phyloP scores from a whole-genome alignment of 2,797 vertebrate genomes.

The Lepilemur septentrionalis region DNA sequence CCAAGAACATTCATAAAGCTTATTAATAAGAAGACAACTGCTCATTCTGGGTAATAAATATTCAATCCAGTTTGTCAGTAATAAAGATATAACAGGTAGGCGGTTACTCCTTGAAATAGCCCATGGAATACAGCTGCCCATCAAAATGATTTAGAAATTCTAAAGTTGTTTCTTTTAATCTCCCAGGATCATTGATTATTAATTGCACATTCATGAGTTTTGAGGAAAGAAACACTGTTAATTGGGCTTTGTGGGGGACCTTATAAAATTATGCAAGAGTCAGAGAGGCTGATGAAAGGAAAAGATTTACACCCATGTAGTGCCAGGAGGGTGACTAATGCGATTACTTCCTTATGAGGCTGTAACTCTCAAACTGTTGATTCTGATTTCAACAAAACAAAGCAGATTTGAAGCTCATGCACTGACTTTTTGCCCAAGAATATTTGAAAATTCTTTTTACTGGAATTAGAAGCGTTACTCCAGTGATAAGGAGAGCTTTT shows the following conservation, averaged over 20 bases:
- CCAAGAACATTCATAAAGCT: not conserved
- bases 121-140: not conserved
- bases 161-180: conserved; percentile 22
- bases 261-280: conserved; percentile 60
- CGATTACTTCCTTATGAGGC: conserved; percentile 77
- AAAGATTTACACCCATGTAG: conserved; percentile 43
- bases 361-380: conserved; percentile 79
- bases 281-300: conserved; percentile 72
- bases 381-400: conserved; percentile 82
- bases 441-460: conserved; percentile 82
- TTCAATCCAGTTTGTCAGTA: not conserved
- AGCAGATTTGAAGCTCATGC: conserved; percentile 75
- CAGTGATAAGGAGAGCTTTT: conserved; percentile 76
- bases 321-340: conserved; percentile 79
- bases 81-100: not conserved
- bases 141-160: conserved; percentile 35
- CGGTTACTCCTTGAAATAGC: not conserved
- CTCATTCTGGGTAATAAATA: not conserved
- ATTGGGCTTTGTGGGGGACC: conserved; percentile 67
- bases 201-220: conserved; percentile 38
- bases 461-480: conserved; percentile 82
- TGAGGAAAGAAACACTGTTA: conserved; percentile 60
- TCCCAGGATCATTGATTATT: conserved; percentile 24
- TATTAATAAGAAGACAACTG: not conserved
- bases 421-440: conserved; percentile 79